Evolutionary conservation across 2,113 vertebrate species (phyloP), one percentile per base, ranked within the genome.

Genomic region (Capricornis sumatraensis): DNA sequence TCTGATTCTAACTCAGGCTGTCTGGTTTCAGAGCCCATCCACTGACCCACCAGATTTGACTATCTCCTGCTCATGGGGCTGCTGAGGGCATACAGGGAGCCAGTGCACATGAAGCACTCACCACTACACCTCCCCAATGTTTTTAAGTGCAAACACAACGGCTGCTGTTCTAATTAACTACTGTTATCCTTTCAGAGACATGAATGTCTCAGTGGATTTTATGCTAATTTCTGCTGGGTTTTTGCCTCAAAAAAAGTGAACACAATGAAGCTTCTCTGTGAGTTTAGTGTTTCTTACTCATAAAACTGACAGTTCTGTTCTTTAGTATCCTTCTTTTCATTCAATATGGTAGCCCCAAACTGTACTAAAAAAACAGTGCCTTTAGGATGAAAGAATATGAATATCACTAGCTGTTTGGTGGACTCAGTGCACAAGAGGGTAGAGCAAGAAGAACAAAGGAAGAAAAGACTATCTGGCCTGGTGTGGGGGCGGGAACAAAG

Each of bases 91-190:
- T 16, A 62, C 17, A 15, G 14, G 28, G 45, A 45, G n/a, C 7
- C 15, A 1, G 21, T 7, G 17, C 3, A 5, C 16, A 52, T n/a
- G 45, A 36, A 36, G 23, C 23, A 10, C n/a, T 8, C 19, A 16
- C 3, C 1, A 1, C 52, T 28, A 45, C 58, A 71, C 4, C 33
- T 58, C 43, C 33, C 23, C 40, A 2, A 2, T 1, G 2, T 36
- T 36, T 71, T 23, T 40, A 71, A 19, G 52, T 14, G 2, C 17
- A 30, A 50, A 57, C 14, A 33, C 33, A 13, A 30, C 0, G 0
- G 50, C 50, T 23, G 33, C 55, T 13, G 2, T 30, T 58, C 67
- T 40, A 7, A 45, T 50, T 5, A 55, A 3, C 67, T 55, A 25
- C 0, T 9, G 50, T 12, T 43, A 79, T 7, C 52, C 13, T 71